Evolutionary conservation across 2,113 vertebrate species (phyloP).

Genomic region (Gnathonemus longibarbis): DNA sequence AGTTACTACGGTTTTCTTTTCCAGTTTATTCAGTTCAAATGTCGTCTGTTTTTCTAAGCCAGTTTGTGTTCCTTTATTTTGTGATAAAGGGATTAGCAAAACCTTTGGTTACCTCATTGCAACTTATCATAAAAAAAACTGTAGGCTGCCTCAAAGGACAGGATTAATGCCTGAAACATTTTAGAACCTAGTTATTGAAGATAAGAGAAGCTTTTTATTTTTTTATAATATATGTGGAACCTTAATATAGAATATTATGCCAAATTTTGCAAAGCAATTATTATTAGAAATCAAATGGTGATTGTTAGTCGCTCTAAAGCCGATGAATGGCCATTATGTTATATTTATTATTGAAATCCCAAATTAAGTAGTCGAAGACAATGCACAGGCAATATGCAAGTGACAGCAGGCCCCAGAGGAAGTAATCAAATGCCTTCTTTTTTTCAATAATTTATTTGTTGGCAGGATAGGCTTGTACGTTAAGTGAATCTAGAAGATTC

Average conservation of each 20-base stretch:
- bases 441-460: background rate
- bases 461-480: background rate
- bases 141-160: background rate
- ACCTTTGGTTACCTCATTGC: background rate
- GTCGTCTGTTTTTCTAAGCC: background rate
- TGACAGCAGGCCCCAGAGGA: background rate
- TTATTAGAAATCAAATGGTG: background rate
- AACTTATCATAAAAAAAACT: background rate
- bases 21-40: background rate
- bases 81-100: conserved; percentile 1
- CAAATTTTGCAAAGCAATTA: background rate
- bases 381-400: background rate
- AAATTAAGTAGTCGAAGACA: background rate
- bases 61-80: background rate
- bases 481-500: background rate
- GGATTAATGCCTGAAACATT: background rate
- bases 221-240: background rate
- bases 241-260: background rate
- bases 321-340: background rate
- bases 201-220: background rate
- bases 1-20: background rate
- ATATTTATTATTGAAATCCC: background rate
- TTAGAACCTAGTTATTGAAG: background rate
- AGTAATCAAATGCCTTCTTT: background rate
- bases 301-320: background rate